These are phyloP conservation scores for Rhinopithecus roxellana DNA, from an alignment of 2,113 vertebrate genomes.

Conservation along the genomic window DNA sequence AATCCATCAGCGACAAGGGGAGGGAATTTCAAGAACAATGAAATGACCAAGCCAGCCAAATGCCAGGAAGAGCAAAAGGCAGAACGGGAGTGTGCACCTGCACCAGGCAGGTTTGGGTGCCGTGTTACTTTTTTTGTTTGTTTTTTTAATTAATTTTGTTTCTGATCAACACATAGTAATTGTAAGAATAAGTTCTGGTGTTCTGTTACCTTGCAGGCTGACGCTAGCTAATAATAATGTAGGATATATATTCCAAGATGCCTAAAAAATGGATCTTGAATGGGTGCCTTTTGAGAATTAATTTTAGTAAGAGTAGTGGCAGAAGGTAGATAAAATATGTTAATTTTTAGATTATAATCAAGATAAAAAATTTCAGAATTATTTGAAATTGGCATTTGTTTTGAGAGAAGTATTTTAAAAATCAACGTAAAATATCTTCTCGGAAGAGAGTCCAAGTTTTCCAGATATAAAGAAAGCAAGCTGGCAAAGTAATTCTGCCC, in stretches of 20 bases:
- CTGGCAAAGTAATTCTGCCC: background rate
- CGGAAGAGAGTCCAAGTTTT: constrained; percentile 18
- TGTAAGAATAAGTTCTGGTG: background rate
- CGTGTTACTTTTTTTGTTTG: background rate
- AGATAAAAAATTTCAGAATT: background rate
- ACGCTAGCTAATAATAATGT: background rate
- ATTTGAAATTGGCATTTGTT: constrained; percentile 46
- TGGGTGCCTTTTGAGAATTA: background rate
- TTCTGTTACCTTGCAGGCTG: background rate
- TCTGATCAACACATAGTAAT: background rate
- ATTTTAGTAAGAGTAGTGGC: background rate
- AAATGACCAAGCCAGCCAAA: accelerated
- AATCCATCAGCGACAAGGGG: background rate
- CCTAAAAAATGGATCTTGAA: background rate
- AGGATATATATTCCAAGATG: background rate
- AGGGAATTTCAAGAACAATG: background rate
- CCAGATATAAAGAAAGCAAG: background rate
- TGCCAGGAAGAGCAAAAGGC: background rate
- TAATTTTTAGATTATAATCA: background rate
- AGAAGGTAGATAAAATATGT: background rate
- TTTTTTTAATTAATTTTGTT: background rate
- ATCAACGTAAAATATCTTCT: background rate
- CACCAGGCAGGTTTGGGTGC: background rate
- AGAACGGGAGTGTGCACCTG: background rate
- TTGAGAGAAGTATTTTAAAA: constrained; percentile 46